Base-by-base conservation (phyloP, 2,888 invertebrate genomes). In the Eretmocerus hayati region DNA sequence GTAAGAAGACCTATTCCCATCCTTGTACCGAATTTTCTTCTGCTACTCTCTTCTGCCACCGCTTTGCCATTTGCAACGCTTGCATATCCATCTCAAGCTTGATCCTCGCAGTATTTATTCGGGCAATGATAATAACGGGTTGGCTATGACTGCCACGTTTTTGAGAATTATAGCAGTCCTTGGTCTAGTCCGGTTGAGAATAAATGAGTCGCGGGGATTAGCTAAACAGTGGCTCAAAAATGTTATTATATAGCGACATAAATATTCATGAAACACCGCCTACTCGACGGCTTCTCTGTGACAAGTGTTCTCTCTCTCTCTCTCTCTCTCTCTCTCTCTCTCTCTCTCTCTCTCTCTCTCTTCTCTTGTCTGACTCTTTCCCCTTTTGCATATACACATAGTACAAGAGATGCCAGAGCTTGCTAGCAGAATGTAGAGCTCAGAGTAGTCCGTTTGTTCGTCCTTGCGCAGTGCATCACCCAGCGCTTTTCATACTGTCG, bases 151-250 rank as follows among this genome's bases (percentile, higher is more conserved):
- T 41, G 32, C 30, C 62, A 64, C 68, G 66, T 69, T 71, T 67
- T 67, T 66, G 42, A 69, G 71, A 71, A 69, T 69, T 69, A 71
- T 69, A 56, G 67, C 71, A 65, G 68, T 66, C 66, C 68, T 71
- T 69, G 69, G 66, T 64, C 59, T 16, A 23, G 13, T 19, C 30
- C 19, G 15, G 11, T 59, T 61, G 59, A 69, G 68, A 69, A 71
- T 71, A 69, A 71, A 71, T 65, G 71, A 70, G 70, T 71, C 62
- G 68, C 61, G 65, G 67, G 71, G 71, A 71, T 71, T 71, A 71
- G 70, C 70, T 70, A 70, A 71, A 71, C 71, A 71, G 71, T 71
- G 67, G 70, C 70, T 71, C 71, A 71, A 71, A 71, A 71, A 71
- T 71, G 69, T 69, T 71, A 71, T 71, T 71, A 71, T 70, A 70